A percentile compares a stretch with the other conserved stretches of the same genome.
phyloP scores from a whole-genome alignment of 2,888 invertebrate genomes.

The Sepioteuthis lessoniana region DNA sequence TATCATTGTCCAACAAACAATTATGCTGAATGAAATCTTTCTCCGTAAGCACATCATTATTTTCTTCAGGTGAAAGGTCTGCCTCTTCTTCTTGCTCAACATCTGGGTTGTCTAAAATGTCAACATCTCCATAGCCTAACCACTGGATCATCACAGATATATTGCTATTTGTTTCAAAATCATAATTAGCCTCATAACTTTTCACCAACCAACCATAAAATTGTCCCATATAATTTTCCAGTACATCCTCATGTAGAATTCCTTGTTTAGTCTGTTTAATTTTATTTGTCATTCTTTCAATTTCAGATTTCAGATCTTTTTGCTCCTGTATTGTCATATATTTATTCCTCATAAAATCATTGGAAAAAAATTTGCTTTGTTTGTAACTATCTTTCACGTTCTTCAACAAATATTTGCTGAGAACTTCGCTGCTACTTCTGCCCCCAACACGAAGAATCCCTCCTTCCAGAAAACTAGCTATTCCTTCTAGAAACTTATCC shows the following conservation, averaged over 20 bases:
- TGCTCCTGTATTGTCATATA: conserved; percentile 55
- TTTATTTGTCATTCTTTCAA: conserved; percentile 55
- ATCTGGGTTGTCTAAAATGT: background rate
- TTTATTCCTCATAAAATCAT: conserved; percentile 41
- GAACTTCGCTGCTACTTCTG: conserved; percentile 60
- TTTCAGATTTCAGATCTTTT: conserved; percentile 55
- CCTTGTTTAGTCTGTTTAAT: conserved; percentile 59
- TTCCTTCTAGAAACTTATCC: conserved; percentile 75
- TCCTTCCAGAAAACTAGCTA: conserved; percentile 62
- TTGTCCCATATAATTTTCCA: conserved; percentile 55
- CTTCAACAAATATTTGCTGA: conserved; percentile 60
- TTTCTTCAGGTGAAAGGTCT: conserved; percentile 49
- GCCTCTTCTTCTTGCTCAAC: conserved; percentile 51
- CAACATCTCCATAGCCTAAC: conserved; percentile 48
- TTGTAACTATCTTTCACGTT: background rate
- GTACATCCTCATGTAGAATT: conserved; percentile 62
- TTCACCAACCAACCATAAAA: background rate
- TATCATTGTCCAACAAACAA: conserved; percentile 49
- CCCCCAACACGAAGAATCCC: conserved; percentile 70
- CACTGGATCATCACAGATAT: conserved; percentile 41
- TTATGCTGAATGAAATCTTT: conserved; percentile 53
- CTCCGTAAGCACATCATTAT: conserved; percentile 55
- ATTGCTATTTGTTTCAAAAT: background rate
- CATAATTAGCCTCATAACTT: background rate
- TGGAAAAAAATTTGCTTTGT: background rate